Evolutionary conservation across 2,113 vertebrate genomes (phyloP), one percentile per base, ranked within the genome.

Genomic region (Hipposideros armiger): DNA sequence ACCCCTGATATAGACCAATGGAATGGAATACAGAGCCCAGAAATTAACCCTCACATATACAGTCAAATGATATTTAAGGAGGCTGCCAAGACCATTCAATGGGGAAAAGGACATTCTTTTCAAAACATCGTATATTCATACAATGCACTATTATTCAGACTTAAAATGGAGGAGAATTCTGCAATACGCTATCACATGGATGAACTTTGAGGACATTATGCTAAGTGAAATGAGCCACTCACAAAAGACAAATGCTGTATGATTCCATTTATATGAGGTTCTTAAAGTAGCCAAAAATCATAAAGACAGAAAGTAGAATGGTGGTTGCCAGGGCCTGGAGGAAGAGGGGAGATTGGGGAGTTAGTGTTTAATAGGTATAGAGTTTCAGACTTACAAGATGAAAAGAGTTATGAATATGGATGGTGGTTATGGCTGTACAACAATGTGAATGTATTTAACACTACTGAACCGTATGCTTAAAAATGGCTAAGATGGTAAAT

Each of bases 151-250:
- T 42, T 32, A 89, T 64, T 94, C 76, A 62, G 56, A 56, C 56
- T 88, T 81, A 54, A 88, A 56, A 58, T 52, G 52, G 70, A 87
- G 76, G 70, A 54, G 47, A 86, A 86, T 78, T 28, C 40, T 82
- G 30, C 7, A 88, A 45, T 54, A 54, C 17, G n/a, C 10, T 64
- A 42, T 60, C 73, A 30, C 36, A 88, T 17, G 11, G 40, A 74
- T 82, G 67, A 47, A 89, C 13, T 78, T 56, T 20, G 30, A 62
- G 20, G 28, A 58, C 78, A 30, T 58, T 40, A 78, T 24, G 20
- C 84, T 69, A 82, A 96, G 30, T 73, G 74, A 80, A 85, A 86
- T 73, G 40, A 90, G 16, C 30, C 70, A 85, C 30, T 47, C 24
- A 66, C 36, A 91, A 45, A 54, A 70, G 15, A 42, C 32, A 67